Evolutionary conservation across 2,888 invertebrate genomes (phyloP), one percentile per base, ranked within the genome.

Genomic region (Diloba caeruleocephala): DNA sequence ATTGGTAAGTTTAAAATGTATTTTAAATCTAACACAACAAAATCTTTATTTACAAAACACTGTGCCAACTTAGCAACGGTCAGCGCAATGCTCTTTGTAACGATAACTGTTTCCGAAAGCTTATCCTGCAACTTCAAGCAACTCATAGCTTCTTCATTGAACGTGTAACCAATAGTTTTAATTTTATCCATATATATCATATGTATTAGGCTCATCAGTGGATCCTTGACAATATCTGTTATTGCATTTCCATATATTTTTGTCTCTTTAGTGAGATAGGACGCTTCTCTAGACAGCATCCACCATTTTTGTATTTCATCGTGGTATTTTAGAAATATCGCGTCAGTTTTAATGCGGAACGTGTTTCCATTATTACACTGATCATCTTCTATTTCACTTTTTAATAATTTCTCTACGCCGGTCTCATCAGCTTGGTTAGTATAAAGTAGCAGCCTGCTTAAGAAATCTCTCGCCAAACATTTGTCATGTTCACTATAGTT

Each of bases 241-340:
- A 10, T 26, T 3, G 50, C 54, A 13, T 46, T 32, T 1, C 43
- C 25, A 29, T 39, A 38, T 15, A 42, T 52, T 29, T 39, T 28
- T 4, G 28, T 43, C 32, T 42, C 33, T 26, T 53, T 37, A 3
- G 25, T 25, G 1, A 9, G n/a, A n/a, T 26, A 26, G 3, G 26
- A 10, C 12, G 10, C 26, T 6, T 10, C 28, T 39, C 42, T 25
- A 1, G 12, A 14, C 23, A 4, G 1, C 54, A 55, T 57, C 62
- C 67, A 70, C 71, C 71, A 70, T 26, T 43, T 62, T 41, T 62
- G 59, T 25, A 66, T 29, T 5, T 13, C 12, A 5, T 71, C 41
- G 21, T 71, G 70, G 3, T 56, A 53, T 31, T 50, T 42, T 25
- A 58, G 8, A 12, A 52, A 62, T 8, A 71, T 46, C 0, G 52